Percentiles rank a stretch among this genome's conserved stretches.
Conservation (phyloP, 2,113 vertebrate genomes). For the Cephalopterus ornatus region DNA sequence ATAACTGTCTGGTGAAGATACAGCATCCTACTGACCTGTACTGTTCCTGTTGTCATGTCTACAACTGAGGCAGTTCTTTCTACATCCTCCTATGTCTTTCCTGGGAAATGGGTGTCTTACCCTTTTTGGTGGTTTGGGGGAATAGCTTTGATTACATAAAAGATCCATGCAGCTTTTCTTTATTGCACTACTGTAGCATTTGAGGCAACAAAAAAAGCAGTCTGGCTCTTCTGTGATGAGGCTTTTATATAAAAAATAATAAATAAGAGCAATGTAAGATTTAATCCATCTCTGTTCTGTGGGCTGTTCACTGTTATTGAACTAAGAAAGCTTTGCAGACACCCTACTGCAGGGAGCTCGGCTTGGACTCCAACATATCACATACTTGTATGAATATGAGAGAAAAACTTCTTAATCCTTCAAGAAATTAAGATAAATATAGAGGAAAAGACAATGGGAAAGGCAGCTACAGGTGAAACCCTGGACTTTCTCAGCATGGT, state of each 20-base stretch:
- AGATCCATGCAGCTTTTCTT: not conserved
- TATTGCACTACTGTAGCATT: not conserved
- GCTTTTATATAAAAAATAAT: not conserved
- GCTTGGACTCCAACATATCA: not conserved
- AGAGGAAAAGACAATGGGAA: not conserved
- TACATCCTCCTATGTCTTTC: not conserved
- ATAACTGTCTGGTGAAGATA: not conserved
- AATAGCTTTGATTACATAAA: not conserved
- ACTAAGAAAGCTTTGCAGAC: not conserved
- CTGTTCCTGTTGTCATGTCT: not conserved
- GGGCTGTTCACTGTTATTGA: not conserved
- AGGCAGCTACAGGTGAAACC: not conserved
- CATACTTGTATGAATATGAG: rapidly evolving
- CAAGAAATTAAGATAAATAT: not conserved
- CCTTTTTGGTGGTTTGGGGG: not conserved
- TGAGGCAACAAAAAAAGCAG: not conserved
- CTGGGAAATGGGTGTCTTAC: not conserved
- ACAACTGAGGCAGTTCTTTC: not conserved
- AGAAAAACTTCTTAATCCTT: not conserved
- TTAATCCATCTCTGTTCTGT: not conserved
- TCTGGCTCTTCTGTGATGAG: not conserved
- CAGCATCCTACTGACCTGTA: not conserved
- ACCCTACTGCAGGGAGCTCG: not conserved
- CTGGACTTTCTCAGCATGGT: not conserved
- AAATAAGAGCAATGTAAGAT: not conserved